These are phyloP conservation scores for Aphis gossypii DNA, from an alignment of 1,140 invertebrate species.

Conservation along the genomic window DNA sequence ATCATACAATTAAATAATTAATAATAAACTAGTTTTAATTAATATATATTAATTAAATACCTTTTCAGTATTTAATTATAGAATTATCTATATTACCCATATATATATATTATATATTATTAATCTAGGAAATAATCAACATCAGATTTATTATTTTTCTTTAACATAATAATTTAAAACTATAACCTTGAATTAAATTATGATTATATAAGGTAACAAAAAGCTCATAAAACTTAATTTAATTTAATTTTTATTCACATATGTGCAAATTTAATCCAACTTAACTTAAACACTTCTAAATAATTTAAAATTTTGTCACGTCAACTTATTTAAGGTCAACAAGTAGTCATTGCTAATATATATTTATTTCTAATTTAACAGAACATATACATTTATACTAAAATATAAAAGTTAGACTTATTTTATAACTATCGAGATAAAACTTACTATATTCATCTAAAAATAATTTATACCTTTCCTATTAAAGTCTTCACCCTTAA, in stretches of 20 bases:
- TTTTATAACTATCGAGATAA: not conserved
- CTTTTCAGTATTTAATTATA: too few relatives aligned
- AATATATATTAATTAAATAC: too few relatives aligned
- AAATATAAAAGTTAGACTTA: not conserved
- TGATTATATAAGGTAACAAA: not conserved
- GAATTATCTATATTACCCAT: not conserved
- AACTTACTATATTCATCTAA: not conserved
- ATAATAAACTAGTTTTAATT: too few relatives aligned
- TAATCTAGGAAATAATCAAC: not conserved
- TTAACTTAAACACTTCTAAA: not conserved
- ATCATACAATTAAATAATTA: too few relatives aligned
- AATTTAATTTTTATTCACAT: not conserved
- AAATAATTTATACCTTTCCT: not conserved
- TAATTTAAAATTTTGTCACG: not conserved
- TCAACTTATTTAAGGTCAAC: not conserved
- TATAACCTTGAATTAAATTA: not conserved
- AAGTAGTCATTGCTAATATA: not conserved
- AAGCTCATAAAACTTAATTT: not conserved
- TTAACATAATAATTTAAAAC: not conserved
- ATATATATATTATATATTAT: too few relatives aligned
- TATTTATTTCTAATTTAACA: not conserved
- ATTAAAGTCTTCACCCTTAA: not conserved
- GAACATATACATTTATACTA: not conserved
- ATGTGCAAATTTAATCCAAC: not conserved
- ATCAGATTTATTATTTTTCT: not conserved